phyloP scores from a whole-genome alignment of 2,113 vertebrate genomes.

The Pachyramphus minor region DNA sequence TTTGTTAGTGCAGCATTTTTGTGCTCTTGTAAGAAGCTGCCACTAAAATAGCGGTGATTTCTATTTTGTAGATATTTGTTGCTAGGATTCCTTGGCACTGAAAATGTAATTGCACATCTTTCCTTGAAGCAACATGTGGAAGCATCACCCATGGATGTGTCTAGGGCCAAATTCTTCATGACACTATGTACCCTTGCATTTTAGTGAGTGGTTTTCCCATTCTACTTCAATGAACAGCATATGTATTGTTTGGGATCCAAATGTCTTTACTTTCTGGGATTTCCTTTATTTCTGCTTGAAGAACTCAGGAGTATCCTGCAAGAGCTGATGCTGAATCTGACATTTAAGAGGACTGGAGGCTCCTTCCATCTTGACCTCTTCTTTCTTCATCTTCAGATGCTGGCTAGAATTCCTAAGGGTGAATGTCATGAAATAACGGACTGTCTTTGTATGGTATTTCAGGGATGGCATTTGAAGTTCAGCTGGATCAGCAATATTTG shows the following conservation, averaged over 20 bases:
- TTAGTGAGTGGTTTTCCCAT: not conserved
- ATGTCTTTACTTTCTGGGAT: not conserved
- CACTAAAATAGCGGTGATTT: conserved; percentile 1
- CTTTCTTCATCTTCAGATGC: not conserved
- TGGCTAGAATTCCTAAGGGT: not conserved
- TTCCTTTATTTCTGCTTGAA: conserved; percentile 10
- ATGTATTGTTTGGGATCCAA: not conserved
- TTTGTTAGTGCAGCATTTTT: conserved; percentile 15
- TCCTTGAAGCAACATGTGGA: not conserved
- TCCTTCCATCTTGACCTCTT: not conserved
- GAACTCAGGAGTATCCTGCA: not conserved
- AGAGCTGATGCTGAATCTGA: not conserved
- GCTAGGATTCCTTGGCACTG: conserved; percentile 12
- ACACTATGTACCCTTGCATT: not conserved
- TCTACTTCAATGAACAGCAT: not conserved
- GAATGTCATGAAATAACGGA: not conserved
- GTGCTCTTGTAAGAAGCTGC: not conserved
- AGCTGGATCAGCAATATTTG: not conserved
- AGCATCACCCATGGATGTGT: not conserved
- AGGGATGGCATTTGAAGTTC: not conserved
- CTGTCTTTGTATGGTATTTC: not conserved
- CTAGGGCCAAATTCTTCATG: not conserved
- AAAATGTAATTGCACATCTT: not conserved
- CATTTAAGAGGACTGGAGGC: not conserved
- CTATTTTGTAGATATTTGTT: conserved; percentile 27